phyloP scores from a whole-genome alignment of 2,888 invertebrate genomes.

The Hecatera dysodea region DNA sequence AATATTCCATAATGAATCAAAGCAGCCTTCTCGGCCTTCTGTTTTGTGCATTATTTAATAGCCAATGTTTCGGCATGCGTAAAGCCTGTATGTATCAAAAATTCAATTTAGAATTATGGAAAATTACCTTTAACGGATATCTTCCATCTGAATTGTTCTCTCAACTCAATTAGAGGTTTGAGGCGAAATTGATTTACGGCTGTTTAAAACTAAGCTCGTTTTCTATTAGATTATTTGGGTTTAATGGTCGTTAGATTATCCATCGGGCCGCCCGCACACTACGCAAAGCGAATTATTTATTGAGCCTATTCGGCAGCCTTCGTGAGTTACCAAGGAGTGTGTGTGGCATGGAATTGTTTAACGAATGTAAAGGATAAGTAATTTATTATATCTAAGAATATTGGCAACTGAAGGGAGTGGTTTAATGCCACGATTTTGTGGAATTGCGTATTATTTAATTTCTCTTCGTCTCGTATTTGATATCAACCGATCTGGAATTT shows the following conservation, averaged over 20 bases:
- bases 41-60: slow-evolving; percentile 68
- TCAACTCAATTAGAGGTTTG: slow-evolving; percentile 77
- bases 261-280: slow-evolving; percentile 56
- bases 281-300: slow-evolving; percentile 69
- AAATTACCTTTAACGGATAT: slow-evolving; percentile 73
- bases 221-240: slow-evolving; percentile 81
- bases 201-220: slow-evolving; percentile 82
- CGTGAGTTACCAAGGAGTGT: slow-evolving; percentile 42
- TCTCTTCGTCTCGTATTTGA: slow-evolving; percentile 3
- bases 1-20: slow-evolving; percentile 69
- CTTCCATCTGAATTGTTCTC: slow-evolving; percentile 78
- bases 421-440: slow-evolving; percentile 2
- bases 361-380: slow-evolving; percentile 46
- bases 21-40: slow-evolving; percentile 52
- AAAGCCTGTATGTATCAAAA: slow-evolving; percentile 57
- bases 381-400: slow-evolving; percentile 48
- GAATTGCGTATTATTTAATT: slow-evolving; percentile 23
- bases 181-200: slow-evolving; percentile 82
- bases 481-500: slow-evolving; percentile 27
- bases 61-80: slow-evolving; percentile 55
- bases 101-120: slow-evolving; percentile 57
- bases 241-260: slow-evolving; percentile 76
- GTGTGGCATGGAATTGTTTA: slow-evolving; percentile 36
- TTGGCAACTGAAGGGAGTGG: slow-evolving; percentile 18
- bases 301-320: slow-evolving; percentile 49